Evolutionary conservation across 1,140 invertebrate species (phyloP), one percentile per base, ranked within the genome.

Genomic region (Formica selysi): DNA sequence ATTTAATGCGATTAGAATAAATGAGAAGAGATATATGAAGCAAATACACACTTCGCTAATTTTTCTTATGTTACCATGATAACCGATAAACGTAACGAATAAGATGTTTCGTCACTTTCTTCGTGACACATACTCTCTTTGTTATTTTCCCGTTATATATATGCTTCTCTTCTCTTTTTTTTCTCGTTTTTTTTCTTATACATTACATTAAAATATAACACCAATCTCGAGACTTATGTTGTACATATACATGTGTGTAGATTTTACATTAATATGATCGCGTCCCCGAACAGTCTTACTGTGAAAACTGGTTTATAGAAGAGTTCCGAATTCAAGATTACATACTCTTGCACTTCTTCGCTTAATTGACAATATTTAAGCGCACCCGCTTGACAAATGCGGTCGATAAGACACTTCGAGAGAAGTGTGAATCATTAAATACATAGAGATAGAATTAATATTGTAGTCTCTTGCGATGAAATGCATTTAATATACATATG

Each of bases 181-280:
- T 84, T 3, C 32, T 3, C 3, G 29, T 41, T 59, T 54, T 48
- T 68, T 57, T 83, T 65, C 81, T 59, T 80, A 88, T 88, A 90
- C 65, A 90, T 90, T 86, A 90, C 89, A 90, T 91, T 90, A 91
- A 91, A 91, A 91, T 91, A 91, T 91, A 91, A 91, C 89, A 89
- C 85, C 89, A 84, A 90, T 89, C 76, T 91, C 81, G 89, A 91
- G 83, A 76, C 89, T 91, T 85, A 89, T 54, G 38, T 87, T 86
- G 74, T 89, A 91, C 70, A 89, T 90, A 81, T 87, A 87, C 68
- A 88, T 59, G 54, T 71, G 70, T 68, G 71, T 90, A 70, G 65
- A 38, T 90, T 89, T 87, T 79, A 76, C 81, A 85, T 80, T 32
- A 76, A 80, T 51, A 88, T 83, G 86, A 88, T 81, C 89, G 48